Base-by-base conservation (phyloP, 2,888 invertebrate genomes). In the Thymelicus acteon region DNA sequence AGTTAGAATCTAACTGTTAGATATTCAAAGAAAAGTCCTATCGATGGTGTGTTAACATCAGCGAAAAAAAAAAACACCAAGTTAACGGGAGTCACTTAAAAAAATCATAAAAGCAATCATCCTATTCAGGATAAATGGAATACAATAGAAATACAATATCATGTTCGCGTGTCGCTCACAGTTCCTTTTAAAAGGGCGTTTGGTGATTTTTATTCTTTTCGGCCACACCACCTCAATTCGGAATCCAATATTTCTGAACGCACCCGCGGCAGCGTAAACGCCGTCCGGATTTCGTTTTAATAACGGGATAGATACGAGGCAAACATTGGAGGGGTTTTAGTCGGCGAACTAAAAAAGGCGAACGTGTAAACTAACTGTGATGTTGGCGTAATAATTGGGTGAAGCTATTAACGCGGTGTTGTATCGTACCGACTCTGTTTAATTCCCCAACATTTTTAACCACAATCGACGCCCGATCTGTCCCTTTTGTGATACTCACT, bases 221-320 rank as follows among this genome's bases (percentile, higher is more conserved):
- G 60, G 60, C 31, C 63, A 63, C 70, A 70, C 70, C 70, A 70
- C 64, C 70, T 70, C 70, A 74, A 76, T 77, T 75, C 73, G 69
- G 76, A 80, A 78, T 80, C 79, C 79, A 80, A 80, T 80, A 80
- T 80, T 80, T 78, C 78, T 75, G 76, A 75, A 74, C 75, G 72
- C 75, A 67, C 71, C 58, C 75, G 74, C 66, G 72, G 62, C 70
- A 73, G 75, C 74, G 75, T 75, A 74, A 74, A 74, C 75, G 64
- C 70, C 61, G 74, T 72, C 75, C 76, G 79, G 76, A 80, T 79
- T 78, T 77, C 79, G 79, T 81, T 82, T 82, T 82, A 82, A 82
- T 82, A 81, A 80, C 80, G 73, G 76, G 74, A 77, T 77, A 78
- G 80, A 76, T 78, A 75, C 76, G 76, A 73, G 73, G 78, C 79